Evolutionary conservation across 2,888 invertebrate genomes (phyloP).

Genomic region (Hedya salicella): DNA sequence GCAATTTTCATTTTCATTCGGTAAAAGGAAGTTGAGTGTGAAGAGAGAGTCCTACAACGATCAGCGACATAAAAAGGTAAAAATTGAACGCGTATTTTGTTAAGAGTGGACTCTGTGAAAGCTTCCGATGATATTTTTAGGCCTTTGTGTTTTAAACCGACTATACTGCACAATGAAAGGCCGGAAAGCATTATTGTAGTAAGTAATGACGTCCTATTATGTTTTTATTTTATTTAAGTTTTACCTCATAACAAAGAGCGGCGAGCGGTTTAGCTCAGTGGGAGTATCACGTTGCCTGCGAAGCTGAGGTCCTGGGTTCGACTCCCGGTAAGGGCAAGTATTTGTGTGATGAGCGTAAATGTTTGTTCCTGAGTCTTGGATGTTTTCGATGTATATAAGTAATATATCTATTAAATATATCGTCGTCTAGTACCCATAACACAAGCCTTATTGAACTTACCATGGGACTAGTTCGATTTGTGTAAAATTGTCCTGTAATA

Average conservation of each 20-base stretch:
- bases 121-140: background rate
- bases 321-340: too few relatives aligned
- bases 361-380: too few relatives aligned
- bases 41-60: slow-evolving; percentile 21
- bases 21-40: background rate
- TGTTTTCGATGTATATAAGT: too few relatives aligned
- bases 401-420: too few relatives aligned
- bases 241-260: background rate
- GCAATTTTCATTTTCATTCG: slow-evolving; percentile 29
- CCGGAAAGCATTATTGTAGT: background rate
- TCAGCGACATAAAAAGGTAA: background rate
- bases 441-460: too few relatives aligned
- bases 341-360: too few relatives aligned
- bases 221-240: background rate
- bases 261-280: too few relatives aligned
- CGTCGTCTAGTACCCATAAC: too few relatives aligned
- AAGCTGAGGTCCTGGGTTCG: too few relatives aligned
- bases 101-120: background rate
- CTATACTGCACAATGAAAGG: background rate
- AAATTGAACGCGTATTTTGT: slow-evolving; percentile 12
- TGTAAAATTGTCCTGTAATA: too few relatives aligned
- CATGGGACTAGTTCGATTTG: too few relatives aligned
- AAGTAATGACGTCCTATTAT: background rate
- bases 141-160: background rate
- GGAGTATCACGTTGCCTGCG: too few relatives aligned